Conservation (phyloP, 2,797 vertebrate genomes). For the Labroides dimidiatus region DNA sequence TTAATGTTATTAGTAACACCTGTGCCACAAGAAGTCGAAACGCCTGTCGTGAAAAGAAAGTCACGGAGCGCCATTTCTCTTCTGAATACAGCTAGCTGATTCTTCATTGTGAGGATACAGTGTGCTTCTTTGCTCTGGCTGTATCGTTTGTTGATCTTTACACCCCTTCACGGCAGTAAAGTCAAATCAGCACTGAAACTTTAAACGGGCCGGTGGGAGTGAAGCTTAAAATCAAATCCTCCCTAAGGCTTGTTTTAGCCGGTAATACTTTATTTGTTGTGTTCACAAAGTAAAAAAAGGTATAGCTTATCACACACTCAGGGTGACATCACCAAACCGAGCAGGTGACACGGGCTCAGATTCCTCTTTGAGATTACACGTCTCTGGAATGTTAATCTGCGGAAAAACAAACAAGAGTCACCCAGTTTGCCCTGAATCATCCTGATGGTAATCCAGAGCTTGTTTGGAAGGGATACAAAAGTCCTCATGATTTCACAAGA, state of each 20-base stretch:
- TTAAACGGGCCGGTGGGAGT: constrained; percentile 3
- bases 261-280: constrained; percentile 54
- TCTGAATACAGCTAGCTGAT: too few relatives aligned
- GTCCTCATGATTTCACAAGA: constrained; percentile 25
- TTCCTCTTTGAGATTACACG: constrained; percentile 51
- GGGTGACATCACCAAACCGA: constrained; percentile 46
- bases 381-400: constrained; percentile 65
- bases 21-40: not conserved
- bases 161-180: not conserved
- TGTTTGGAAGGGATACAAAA: constrained; percentile 57
- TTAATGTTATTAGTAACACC: not conserved
- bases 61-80: not conserved
- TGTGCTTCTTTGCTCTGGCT: not conserved
- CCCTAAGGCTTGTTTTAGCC: constrained; percentile 21
- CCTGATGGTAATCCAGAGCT: constrained; percentile 29
- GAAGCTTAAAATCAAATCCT: constrained; percentile 38
- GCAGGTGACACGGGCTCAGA: constrained; percentile 61
- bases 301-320: constrained; percentile 38
- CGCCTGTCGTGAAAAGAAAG: not conserved
- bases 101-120: not conserved
- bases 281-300: constrained; percentile 39
- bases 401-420: constrained; percentile 64
- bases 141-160: not conserved
- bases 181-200: not conserved
- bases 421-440: constrained; percentile 30